These are phyloP conservation scores for Leptinotarsa tumamoca DNA, from an alignment of 2,888 invertebrate species.

Conservation along the genomic window DNA sequence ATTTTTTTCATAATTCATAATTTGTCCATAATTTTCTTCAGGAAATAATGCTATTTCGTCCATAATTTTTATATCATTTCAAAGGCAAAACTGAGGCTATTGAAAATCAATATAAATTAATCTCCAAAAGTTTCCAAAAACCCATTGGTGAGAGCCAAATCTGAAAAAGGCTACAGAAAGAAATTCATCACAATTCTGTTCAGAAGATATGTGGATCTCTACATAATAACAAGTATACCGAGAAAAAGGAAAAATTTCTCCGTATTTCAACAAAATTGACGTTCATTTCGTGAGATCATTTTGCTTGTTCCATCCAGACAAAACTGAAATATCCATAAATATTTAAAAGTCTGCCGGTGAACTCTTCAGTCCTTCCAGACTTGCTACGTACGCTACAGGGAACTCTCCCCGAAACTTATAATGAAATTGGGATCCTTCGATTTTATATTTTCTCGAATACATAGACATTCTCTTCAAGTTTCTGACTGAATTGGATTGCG, in stretches of 20 bases:
- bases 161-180: no score
- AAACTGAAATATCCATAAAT: slow-evolving; percentile 13
- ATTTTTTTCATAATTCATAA: no score
- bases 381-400: slow-evolving; percentile 17
- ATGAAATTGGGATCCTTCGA: slow-evolving; percentile 27
- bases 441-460: slow-evolving; percentile 22
- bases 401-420: slow-evolving; percentile 13
- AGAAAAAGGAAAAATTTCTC: slow-evolving; percentile 4
- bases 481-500: slow-evolving; percentile 15
- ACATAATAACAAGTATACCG: no score
- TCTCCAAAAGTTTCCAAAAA: no score
- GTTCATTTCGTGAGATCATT: background rate
- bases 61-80: no score
- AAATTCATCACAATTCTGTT: no score
- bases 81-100: no score
- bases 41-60: no score
- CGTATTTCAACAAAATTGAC: background rate
- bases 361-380: slow-evolving; percentile 12
- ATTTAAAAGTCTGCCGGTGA: background rate
- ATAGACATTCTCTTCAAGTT: slow-evolving; percentile 14
- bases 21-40: no score
- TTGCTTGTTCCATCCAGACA: background rate
- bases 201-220: no score
- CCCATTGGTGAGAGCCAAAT: no score
- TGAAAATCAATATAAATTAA: no score